Percentiles rank a stretch among this genome's conserved stretches.
Conservation (phyloP, 2,113 vertebrate species). For the Ornithorhynchus anatinus region DNA sequence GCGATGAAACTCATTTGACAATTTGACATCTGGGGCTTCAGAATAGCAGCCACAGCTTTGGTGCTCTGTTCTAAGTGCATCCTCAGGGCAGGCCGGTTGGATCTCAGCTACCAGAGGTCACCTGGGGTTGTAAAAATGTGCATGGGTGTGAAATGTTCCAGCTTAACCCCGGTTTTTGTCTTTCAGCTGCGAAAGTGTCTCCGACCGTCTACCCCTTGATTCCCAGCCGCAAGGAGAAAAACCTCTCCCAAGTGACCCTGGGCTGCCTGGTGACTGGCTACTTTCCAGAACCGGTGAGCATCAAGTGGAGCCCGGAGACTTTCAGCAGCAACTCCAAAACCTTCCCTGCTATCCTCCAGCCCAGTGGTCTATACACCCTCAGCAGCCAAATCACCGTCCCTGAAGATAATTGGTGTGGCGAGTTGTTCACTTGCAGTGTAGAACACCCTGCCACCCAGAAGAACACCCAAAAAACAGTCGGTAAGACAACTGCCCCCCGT, state of each 20-base stretch:
- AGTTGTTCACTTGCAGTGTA: slow-evolving; percentile 22
- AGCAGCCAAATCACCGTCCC: slow-evolving; percentile 34
- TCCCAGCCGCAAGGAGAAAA: rapidly evolving
- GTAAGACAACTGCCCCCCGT: not conserved
- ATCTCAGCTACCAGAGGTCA: not conserved
- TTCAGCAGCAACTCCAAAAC: not conserved
- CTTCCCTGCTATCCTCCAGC: not conserved
- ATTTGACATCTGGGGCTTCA: no score
- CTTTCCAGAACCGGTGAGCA: not conserved
- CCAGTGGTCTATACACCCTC: slow-evolving; percentile 3
- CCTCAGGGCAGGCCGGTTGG: no score
- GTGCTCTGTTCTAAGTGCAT: no score
- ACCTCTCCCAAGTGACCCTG: rapidly evolving
- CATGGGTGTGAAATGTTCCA: no score
- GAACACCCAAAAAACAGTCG: not conserved
- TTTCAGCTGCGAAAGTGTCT: not conserved
- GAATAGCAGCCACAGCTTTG: no score
- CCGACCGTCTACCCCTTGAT: slow-evolving; percentile 41
- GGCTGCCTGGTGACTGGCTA: slow-evolving; percentile 45
- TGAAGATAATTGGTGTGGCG: not conserved
- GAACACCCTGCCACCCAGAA: not conserved
- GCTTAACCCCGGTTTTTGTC: no score
- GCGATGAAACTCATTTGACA: no score
- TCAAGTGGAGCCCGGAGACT: slow-evolving; percentile 36
- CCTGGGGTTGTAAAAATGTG: no score